Base-by-base conservation (phyloP, 1,140 invertebrate species). In the Drosophila athabasca region DNA sequence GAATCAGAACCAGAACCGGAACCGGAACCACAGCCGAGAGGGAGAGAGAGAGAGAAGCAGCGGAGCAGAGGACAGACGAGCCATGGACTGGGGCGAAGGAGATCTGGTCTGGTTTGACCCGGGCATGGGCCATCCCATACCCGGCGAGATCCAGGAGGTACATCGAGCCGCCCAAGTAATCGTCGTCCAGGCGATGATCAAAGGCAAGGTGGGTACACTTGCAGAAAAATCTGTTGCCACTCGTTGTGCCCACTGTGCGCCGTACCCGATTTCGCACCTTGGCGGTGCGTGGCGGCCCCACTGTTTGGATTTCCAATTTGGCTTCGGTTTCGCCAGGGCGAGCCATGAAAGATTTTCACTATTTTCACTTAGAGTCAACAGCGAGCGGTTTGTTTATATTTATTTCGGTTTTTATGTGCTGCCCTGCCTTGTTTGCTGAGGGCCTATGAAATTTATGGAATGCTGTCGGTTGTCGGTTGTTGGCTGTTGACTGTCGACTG, bases 51-150 rank as follows among this genome's bases (percentile, higher is more conserved):
- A 49, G 3, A 62, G 41, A n/a, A 44, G 19, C 11, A 44, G 54
- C 48, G 24, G 15, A 17, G 26, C 0, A 64, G 35, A 2, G 11
- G 41, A 9, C 31, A 39, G 9, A 35, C 15, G 31, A 62, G 17
- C 61, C 49, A 91, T 92, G 92, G 94, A 95, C 85, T 95, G 94
- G 94, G 90, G 92, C 71, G 93, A 94, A 78, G 97, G 96, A 50
- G 96, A 97, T 90, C 93, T 97, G 91, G 96, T 98, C 77, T 98
- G 97, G 97, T 98, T 98, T 93, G 97, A 98, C 93, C 96, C 97
- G 39, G 95, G 96, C 13, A 94, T 97, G 76, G 96, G 97, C 31
- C 95, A 97, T 93, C 96, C 96, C 76, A 93, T 98, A 78, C 97
- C 97, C 45, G 97, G 97, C 57, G 96, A 97, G 92, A 95, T 98